A percentile compares a stretch with the other conserved stretches of the same genome.
These are phyloP conservation scores for Nebria salina DNA, from an alignment of 2,888 invertebrate species.

Conservation along the genomic window DNA sequence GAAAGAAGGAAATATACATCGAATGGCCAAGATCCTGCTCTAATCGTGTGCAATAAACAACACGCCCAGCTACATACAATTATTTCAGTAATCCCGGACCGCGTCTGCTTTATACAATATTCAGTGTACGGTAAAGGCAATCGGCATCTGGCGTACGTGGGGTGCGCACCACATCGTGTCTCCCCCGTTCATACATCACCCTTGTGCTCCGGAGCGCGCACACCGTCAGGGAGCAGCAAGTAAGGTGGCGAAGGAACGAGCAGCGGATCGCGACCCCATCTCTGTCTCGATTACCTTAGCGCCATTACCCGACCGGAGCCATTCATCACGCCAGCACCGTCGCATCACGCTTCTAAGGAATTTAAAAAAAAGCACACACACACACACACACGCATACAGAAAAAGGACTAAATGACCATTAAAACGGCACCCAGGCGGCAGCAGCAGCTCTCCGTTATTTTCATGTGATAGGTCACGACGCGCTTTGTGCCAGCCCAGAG, in stretches of 20 bases:
- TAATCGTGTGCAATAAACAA: constrained; percentile 22
- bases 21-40: neutral
- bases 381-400: constrained; percentile 30
- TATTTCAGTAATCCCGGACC: constrained; percentile 48
- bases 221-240: neutral
- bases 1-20: neutral
- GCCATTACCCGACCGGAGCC: constrained; percentile 48
- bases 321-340: constrained; percentile 48
- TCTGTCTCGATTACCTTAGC: constrained; percentile 49
- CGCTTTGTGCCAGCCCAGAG: neutral
- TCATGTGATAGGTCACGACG: neutral
- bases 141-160: constrained; percentile 45
- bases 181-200: constrained; percentile 27
- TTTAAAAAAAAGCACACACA: constrained; percentile 47
- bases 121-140: constrained; percentile 47
- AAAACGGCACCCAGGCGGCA: constrained; percentile 16
- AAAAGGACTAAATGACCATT: constrained; percentile 49
- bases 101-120: constrained; percentile 50
- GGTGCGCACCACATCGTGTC: constrained; percentile 31
- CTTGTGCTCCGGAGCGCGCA: neutral
- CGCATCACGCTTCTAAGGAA: constrained; percentile 43
- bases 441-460: constrained; percentile 2
- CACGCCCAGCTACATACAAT: constrained; percentile 48
- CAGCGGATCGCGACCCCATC: neutral
- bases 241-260: neutral